Evolutionary conservation across 2,888 invertebrate genomes (phyloP), one percentile per base, ranked within the genome.

Genomic region (Frankliniella fusca): DNA sequence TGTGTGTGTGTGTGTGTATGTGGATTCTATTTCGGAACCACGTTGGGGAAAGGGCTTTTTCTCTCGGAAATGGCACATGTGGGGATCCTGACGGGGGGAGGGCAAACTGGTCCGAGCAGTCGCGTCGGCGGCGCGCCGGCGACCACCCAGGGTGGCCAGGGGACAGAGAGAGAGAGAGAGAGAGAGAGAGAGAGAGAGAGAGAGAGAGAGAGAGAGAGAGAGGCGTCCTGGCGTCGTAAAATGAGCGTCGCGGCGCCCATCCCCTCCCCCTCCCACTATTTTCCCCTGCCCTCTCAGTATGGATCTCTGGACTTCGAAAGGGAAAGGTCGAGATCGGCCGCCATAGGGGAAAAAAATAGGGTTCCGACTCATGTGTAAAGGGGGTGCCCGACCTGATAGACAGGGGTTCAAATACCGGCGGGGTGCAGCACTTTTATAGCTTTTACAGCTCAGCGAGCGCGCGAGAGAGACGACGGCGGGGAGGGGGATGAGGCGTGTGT

Each of bases 41-140:
- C 27, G 70, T 76, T 76, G 70, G 70, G 70, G 70, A 76, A 76
- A 76, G 70, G 70, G 70, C 70, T 27, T 76, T 76, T 76, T 76
- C 70, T 76, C 70, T 76, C 70, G 70, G 70, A 76, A 76, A 76
- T 76, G 70, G 70, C 70, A 76, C 70, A 76, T 76, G 70, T 76
- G 70, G n/a, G 70, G 54, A 54, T 54, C 54, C 20, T 54, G 54
- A 54, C 54, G 54, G 54, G 54, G 54, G 15, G 54, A 0, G 54
- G 54, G 38, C 38, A 5, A 5, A 38, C 3, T 38, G 38, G 38
- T 3, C 38, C 38, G 38, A 38, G 38, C 38, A 38, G 38, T n/a
- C n/a, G 38, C 38, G 38, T 38, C 38, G 38, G 38, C 38, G 38
- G 38, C 38, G 38, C 38, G 18, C 61, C 20, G 8, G 61, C 61